Evolutionary conservation across 2,888 invertebrate genomes (phyloP).

Genomic region (Malachius bipustulatus): DNA sequence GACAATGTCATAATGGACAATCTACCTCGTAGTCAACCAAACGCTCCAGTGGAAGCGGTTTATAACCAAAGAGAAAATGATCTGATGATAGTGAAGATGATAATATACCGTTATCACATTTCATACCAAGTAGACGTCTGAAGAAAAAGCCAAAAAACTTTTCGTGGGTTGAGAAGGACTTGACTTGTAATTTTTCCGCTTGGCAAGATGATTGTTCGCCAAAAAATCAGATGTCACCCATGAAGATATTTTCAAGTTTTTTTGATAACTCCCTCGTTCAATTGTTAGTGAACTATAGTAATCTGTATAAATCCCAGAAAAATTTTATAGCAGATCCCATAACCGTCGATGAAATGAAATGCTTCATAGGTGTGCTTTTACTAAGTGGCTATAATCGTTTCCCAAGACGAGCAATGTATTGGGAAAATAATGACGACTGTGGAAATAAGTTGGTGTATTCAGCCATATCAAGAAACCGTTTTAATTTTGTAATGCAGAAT

Average conservation of each 20-base stretch:
- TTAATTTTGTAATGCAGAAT: too few species aligned
- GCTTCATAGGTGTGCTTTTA: constrained; percentile 22
- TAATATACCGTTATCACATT: constrained; percentile 9
- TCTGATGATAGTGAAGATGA: constrained; percentile 5
- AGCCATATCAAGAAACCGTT: too few species aligned
- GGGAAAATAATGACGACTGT: constrained; percentile 12
- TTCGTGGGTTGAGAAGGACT: constrained; percentile 5
- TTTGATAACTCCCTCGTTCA: constrained; percentile 8
- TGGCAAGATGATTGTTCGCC: constrained; percentile 1
- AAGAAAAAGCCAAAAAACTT: neutral
- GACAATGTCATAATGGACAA: neutral
- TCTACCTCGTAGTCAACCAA: constrained; percentile 1
- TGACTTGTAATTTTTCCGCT: neutral
- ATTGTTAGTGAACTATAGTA: constrained; percentile 7
- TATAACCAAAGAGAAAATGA: neutral
- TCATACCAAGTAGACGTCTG: constrained; percentile 7
- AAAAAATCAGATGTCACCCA: constrained; percentile 7
- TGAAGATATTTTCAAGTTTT: constrained; percentile 7
- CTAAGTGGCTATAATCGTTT: constrained; percentile 23
- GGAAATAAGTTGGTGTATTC: too few species aligned
- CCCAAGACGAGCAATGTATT: constrained; percentile 22
- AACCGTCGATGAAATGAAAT: constrained; percentile 13
- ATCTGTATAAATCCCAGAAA: constrained; percentile 13
- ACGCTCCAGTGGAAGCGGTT: neutral
- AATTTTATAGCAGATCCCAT: constrained; percentile 10